Evolutionary conservation across 1,140 invertebrate genomes (phyloP).

Genomic region (Drosophila obscura): DNA sequence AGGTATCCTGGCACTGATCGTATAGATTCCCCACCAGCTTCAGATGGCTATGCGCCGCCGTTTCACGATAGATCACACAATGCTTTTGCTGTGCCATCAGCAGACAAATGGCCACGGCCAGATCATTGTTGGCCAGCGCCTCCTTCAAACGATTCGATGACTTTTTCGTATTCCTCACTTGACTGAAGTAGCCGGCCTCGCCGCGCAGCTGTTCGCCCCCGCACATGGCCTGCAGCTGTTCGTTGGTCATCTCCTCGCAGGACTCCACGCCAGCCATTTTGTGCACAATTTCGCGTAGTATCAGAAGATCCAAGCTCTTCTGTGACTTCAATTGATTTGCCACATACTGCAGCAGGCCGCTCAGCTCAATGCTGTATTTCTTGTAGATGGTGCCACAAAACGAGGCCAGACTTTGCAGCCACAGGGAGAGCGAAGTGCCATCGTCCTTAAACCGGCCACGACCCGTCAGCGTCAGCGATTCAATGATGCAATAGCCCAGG

Average conservation of each 20-base stretch:
- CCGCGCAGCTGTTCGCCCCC: conserved; percentile 97
- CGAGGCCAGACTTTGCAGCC: conserved; percentile 96
- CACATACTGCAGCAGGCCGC: conserved; percentile 97
- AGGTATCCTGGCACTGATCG: conserved; percentile 97
- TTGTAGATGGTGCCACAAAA: conserved; percentile 98
- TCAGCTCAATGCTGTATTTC: conserved; percentile 98
- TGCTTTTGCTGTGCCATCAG: conserved; percentile 98
- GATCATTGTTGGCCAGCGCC: conserved; percentile 93
- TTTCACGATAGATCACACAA: conserved; percentile 95
- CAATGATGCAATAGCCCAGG: conserved; percentile 97
- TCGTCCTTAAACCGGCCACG: conserved; percentile 93
- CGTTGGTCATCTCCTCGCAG: conserved; percentile 97
- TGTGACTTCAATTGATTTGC: conserved; percentile 98
- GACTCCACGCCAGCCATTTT: conserved; percentile 99
- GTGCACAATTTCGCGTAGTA: conserved; percentile 98
- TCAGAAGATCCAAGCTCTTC: conserved; percentile 97
- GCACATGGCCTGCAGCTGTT: conserved; percentile 97
- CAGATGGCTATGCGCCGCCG: conserved; percentile 93
- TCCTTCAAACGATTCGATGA: conserved; percentile 98
- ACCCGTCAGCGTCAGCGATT: conserved; percentile 92
- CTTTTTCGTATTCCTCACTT: conserved; percentile 98
- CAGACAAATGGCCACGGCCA: conserved; percentile 96
- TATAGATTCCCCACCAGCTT: conserved; percentile 94
- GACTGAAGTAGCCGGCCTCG: conserved; percentile 98
- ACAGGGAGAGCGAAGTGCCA: conserved; percentile 96